Evolutionary conservation across 2,888 invertebrate genomes (phyloP).

Genomic region (Agonopterix heracliana): DNA sequence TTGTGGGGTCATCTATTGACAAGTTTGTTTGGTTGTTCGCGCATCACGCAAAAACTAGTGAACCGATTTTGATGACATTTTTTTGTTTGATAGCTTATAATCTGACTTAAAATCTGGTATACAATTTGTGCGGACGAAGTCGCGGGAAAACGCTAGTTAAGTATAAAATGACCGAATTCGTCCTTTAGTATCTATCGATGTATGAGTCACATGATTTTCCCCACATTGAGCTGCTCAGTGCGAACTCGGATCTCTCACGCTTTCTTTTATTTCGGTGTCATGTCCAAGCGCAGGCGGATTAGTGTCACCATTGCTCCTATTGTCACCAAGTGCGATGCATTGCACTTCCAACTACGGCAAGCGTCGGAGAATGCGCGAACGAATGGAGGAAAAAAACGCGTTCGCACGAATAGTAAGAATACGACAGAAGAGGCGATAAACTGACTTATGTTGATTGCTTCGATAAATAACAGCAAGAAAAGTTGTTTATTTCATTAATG

Average conservation of each 20-base stretch:
- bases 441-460: slow-evolving; percentile 17
- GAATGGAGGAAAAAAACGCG: slow-evolving; percentile 24
- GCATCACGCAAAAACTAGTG: too few species aligned
- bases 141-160: too few species aligned
- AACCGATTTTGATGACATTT: too few species aligned
- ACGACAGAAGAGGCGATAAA: slow-evolving; percentile 18
- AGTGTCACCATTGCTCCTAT: slow-evolving; percentile 36
- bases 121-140: too few species aligned
- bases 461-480: slow-evolving; percentile 13
- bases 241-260: slow-evolving; percentile 31
- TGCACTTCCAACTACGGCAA: slow-evolving; percentile 25
- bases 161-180: too few species aligned
- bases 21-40: too few species aligned
- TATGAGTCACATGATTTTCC: slow-evolving; percentile 20
- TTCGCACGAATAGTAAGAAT: slow-evolving; percentile 11
- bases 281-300: slow-evolving; percentile 38
- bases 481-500: slow-evolving; percentile 1
- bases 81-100: too few species aligned
- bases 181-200: not conserved
- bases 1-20: too few species aligned
- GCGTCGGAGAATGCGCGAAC: slow-evolving; percentile 22
- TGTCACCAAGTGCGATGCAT: slow-evolving; percentile 33
- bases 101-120: too few species aligned
- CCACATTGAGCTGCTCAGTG: too few species aligned
- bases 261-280: slow-evolving; percentile 56